These are phyloP conservation scores for Montipora capitata DNA, from an alignment of 92 coral and sea anemone genomes.

Conservation along the genomic window DNA sequence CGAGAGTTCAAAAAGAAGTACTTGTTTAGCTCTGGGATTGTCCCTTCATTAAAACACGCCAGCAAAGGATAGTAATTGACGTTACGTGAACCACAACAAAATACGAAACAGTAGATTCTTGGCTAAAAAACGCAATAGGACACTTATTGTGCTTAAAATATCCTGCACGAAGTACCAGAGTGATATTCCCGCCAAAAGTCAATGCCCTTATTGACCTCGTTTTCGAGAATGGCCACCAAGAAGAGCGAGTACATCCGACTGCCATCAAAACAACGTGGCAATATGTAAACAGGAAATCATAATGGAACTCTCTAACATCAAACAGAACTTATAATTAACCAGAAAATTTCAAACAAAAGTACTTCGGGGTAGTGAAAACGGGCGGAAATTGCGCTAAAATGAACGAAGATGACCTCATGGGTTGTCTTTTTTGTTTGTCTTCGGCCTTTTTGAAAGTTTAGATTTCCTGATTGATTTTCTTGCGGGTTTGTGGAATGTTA, in stretches of 20 bases:
- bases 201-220: not conserved
- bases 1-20: not conserved
- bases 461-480: not conserved
- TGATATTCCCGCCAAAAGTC: conserved; percentile 1
- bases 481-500: not conserved
- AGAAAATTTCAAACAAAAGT: not conserved
- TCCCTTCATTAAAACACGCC: not conserved
- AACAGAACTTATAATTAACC: conserved; percentile 12
- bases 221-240: not conserved
- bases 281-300: not conserved
- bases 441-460: conserved; percentile 5
- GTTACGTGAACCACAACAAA: not conserved
- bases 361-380: not conserved
- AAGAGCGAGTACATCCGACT: too few species aligned
- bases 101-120: not conserved
- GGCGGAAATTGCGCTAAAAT: not conserved
- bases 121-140: not conserved
- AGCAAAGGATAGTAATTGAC: not conserved
- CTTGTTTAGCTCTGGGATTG: not conserved
- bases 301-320: not conserved
- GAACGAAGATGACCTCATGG: not conserved
- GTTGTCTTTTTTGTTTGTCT: conserved; percentile 16
- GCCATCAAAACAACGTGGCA: not conserved
- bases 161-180: not conserved
- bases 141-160: not conserved